Evolutionary conservation across 2,888 invertebrate genomes (phyloP).

Genomic region (Sisyra terminalis): DNA sequence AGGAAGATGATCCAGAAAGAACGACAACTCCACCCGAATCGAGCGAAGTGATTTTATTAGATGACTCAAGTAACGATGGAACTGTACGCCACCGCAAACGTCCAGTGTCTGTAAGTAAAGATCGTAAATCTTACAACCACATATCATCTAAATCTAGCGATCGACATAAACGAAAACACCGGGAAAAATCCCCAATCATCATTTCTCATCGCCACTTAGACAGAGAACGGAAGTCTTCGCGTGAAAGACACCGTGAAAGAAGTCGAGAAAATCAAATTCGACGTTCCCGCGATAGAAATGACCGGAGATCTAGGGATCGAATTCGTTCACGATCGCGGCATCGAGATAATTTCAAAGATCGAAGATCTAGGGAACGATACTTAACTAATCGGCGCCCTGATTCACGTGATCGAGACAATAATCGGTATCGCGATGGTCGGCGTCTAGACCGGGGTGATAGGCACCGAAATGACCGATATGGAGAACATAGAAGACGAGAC

Average conservation of each 20-base stretch:
- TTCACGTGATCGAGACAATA: conserved; percentile 13
- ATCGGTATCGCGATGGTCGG: conserved; percentile 15
- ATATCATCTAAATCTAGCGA: conserved; percentile 8
- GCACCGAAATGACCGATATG: conserved; percentile 14
- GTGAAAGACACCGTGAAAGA: conserved; percentile 16
- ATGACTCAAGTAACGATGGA: conserved; percentile 16
- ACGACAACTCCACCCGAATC: conserved; percentile 22
- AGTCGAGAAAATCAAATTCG: conserved; percentile 25
- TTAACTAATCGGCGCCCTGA: conserved; percentile 13
- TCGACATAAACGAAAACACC: conserved; percentile 11
- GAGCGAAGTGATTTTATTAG: conserved; percentile 43
- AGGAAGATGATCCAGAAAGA: conserved; percentile 34
- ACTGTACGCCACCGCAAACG: conserved; percentile 18
- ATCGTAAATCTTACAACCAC: conserved; percentile 13
- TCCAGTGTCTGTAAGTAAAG: conserved; percentile 14
- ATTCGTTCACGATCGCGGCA: conserved; percentile 23
- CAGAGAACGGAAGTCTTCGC: conserved; percentile 22
- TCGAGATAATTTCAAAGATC: conserved; percentile 17
- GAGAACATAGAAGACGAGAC: conserved; percentile 18
- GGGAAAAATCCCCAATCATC: conserved; percentile 13
- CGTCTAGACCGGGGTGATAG: conserved; percentile 10
- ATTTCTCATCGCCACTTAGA: conserved; percentile 13
- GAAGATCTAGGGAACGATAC: conserved; percentile 19
- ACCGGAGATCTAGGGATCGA: conserved; percentile 14
- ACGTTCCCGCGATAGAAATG: conserved; percentile 27